Base-by-base conservation (phyloP, 92 coral and sea anemone genomes). In the Zoanthus gigantus region DNA sequence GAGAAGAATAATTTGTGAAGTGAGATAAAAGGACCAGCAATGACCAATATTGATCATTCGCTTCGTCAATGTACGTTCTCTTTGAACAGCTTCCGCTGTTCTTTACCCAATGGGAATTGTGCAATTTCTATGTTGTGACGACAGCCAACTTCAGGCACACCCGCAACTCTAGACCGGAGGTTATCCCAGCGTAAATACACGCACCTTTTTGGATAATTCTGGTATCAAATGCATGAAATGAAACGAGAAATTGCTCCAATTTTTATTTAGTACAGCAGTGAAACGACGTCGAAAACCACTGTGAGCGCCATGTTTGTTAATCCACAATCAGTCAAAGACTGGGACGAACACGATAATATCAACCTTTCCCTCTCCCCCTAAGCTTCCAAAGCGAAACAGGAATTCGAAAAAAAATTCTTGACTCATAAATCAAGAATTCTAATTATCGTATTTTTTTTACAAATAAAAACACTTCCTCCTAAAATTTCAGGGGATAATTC, bases 131-230 rank as follows among this genome's bases (percentile, higher is more conserved):
- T 60, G 29, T 46, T 6, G 85, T 81, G 85, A 81, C 85, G 85
- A 66, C 65, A 48, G 65, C 30, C 61, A 32, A 65, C 52, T 10
- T 23, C 18, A 15, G 85, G 60, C 85, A 80, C 85, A 45, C 85
- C 85, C 85, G 71, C 50, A 69, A 79, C 34, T 17, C 72, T 30
- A 44, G 34, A 54, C 83, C 83, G 83, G 83, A 37, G 72, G 75
- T 81, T 50, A 44, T 47, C 71, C 85, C 74, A 69, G 74, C 74
- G 5, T 29, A 81, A 28, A 10, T 29, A 66, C 29, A 66, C 34
- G 44, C 85, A 31, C 85, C 85, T 81, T 66, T 63, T 63, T 81
- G 53, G 52, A 16, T 23, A 50, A 46, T n/a, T 81, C 75, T 71
- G 44, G 57, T 45, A 12, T 11, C 29, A 6, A 18, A 18, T 8